Evolutionary conservation across 2,888 invertebrate species (phyloP).

Genomic region (Protodeltote pygarga): DNA sequence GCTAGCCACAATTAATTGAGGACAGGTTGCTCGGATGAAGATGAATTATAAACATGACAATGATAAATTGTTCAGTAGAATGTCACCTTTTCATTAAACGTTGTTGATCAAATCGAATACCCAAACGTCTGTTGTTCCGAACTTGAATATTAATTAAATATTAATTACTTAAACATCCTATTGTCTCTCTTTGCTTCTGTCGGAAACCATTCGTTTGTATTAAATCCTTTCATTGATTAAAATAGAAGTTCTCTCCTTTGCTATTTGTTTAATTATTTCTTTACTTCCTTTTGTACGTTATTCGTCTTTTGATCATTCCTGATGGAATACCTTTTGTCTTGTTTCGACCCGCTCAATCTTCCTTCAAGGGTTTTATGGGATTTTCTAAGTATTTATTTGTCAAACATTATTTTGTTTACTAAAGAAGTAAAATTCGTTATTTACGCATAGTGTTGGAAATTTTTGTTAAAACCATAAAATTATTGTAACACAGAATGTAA

Average conservation of each 20-base stretch:
- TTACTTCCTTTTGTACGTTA: conserved; percentile 1
- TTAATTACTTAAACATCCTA: conserved; percentile 37
- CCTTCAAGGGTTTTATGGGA: too few species aligned
- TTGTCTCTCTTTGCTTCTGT: conserved; percentile 32
- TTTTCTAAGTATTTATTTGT: too few species aligned
- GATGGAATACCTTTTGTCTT: conserved; percentile 9
- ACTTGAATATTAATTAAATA: conserved; percentile 39
- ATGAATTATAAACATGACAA: conserved; percentile 59
- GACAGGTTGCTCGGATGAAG: conserved; percentile 52
- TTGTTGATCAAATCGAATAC: conserved; percentile 48
- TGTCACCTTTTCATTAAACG: conserved; percentile 57
- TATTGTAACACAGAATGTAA: too few species aligned
- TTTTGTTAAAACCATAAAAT: too few species aligned
- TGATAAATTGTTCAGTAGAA: conserved; percentile 47
- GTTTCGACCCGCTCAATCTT: conserved; percentile 3
- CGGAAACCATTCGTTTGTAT: conserved; percentile 30
- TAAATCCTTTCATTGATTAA: conserved; percentile 29
- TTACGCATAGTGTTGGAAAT: too few species aligned
- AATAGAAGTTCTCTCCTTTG: conserved; percentile 3
- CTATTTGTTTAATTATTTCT: conserved; percentile 30
- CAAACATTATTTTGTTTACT: too few species aligned
- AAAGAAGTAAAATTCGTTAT: too few species aligned
- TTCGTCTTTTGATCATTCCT: conserved; percentile 11
- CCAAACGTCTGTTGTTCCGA: conserved; percentile 9
- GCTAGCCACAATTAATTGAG: conserved; percentile 43